Base-by-base conservation (phyloP, 2,113 vertebrate species). In the Typhlomys cinereus region DNA sequence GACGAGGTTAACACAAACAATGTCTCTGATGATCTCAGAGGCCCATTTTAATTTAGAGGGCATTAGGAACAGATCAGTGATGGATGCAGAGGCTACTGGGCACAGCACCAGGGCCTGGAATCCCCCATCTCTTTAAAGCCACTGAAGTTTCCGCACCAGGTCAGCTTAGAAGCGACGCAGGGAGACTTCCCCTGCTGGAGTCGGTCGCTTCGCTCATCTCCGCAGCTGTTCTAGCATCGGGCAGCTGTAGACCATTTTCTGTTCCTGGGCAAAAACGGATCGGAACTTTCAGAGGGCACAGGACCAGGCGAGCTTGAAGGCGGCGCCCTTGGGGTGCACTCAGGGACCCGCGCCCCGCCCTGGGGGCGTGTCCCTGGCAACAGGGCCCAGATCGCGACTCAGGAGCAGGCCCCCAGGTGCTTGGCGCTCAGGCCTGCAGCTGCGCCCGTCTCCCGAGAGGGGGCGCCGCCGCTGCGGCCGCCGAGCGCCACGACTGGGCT, bases 321-420 rank as follows among this genome's bases (percentile, higher is more conserved):
- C 57, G 31, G 85, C 74, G 86, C 86, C 61, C 29, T 10, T 0
- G 11, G 75, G 70, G 17, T 17, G 64, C 13, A 61, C 70, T 5
- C 91, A 80, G 93, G 89, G 82, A 73, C 67, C 6, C 13, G 34
- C 36, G 70, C 71, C 79, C 89, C 86, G 27, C 83, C 91, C 44
- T 9, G 52, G 25, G 27, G 10, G 67, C 36, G 18, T 7, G 71
- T 29, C n/a, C 48, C 29, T 11, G 31, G 62, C n/a, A 21, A 44
- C 48, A 10, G 39, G 4, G 36, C 69, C 1, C 6, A 1, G 71
- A 11, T 14, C 57, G 1, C 18, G 25, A 36, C 85, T 73, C 94
- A 96, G 95, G 97, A 95, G 95, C 92, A 2, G n/a, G 59, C 39
- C 46, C 34, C 92, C 95, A 96, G 97, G 97, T 96, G 96, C 95